Evolutionary conservation across 2,113 vertebrate genomes (phyloP).

Genomic region (Gallinago media): DNA sequence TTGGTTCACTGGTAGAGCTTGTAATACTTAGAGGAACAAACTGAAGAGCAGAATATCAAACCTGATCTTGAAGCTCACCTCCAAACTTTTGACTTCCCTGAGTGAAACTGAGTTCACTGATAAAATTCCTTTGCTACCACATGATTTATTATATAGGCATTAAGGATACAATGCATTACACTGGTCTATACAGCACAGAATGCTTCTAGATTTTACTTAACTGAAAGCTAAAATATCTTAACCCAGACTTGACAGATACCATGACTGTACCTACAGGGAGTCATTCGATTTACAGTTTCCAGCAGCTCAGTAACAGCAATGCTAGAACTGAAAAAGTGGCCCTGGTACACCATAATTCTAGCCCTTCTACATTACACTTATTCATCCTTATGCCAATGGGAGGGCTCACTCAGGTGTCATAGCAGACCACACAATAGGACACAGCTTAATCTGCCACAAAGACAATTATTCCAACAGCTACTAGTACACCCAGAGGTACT

Average conservation of each 20-base stretch:
- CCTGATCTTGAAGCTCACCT: neutral
- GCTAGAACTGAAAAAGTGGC: neutral
- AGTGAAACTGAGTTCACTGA: neutral
- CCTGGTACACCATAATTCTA: neutral
- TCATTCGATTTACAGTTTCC: neutral
- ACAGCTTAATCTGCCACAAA: neutral
- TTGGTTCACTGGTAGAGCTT: neutral
- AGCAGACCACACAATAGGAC: neutral
- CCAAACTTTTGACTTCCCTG: neutral
- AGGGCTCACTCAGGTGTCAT: neutral
- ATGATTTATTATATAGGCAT: neutral
- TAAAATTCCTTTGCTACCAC: neutral
- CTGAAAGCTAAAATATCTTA: neutral
- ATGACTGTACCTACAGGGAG: neutral
- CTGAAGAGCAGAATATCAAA: neutral
- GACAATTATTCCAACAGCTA: neutral
- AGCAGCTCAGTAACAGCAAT: neutral
- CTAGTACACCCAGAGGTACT: neutral
- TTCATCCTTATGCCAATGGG: neutral
- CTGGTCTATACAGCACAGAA: neutral
- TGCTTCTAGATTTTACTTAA: neutral
- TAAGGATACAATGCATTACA: neutral
- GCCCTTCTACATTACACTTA: neutral
- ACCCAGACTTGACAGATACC: neutral
- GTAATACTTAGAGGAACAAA: neutral